phyloP scores from a whole-genome alignment of 2,888 invertebrate genomes.

The Eutolmus rufibarbis region DNA sequence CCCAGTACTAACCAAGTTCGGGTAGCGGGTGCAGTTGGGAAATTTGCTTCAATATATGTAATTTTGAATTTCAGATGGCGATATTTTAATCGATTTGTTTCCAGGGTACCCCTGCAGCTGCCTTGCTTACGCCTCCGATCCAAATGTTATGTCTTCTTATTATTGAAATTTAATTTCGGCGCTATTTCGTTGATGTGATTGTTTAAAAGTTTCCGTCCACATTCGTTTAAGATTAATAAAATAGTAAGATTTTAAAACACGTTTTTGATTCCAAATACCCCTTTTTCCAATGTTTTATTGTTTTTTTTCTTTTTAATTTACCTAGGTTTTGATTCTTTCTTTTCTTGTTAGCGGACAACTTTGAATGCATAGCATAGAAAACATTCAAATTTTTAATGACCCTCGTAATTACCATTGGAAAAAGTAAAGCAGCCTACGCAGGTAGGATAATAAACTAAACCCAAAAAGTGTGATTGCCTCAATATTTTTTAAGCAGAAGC shows the following conservation, averaged over 20 bases:
- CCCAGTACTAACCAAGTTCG: neutral
- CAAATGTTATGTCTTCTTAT: slow-evolving; percentile 41
- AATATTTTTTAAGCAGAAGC: too few species aligned
- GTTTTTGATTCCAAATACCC: neutral
- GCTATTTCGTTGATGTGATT: neutral
- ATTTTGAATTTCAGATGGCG: neutral
- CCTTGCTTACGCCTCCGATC: slow-evolving; percentile 59
- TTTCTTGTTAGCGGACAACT: too few species aligned
- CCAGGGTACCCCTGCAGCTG: slow-evolving; percentile 54
- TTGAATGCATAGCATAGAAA: too few species aligned
- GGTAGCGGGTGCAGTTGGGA: neutral
- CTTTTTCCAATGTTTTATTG: neutral
- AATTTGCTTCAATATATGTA: neutral
- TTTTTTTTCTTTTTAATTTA: too few species aligned
- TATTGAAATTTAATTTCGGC: neutral
- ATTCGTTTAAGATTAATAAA: neutral
- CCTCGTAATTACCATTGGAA: too few species aligned
- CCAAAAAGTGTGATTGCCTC: too few species aligned
- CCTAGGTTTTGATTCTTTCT: too few species aligned
- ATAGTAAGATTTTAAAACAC: neutral
- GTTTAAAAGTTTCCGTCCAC: neutral
- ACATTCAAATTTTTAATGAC: too few species aligned
- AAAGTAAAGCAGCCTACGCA: too few species aligned
- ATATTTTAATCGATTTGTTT: slow-evolving; percentile 19
- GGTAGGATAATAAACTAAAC: too few species aligned